Evolutionary conservation across 1,140 invertebrate species (phyloP), one percentile per base, ranked within the genome.

Genomic region (Drosophila athabasca): DNA sequence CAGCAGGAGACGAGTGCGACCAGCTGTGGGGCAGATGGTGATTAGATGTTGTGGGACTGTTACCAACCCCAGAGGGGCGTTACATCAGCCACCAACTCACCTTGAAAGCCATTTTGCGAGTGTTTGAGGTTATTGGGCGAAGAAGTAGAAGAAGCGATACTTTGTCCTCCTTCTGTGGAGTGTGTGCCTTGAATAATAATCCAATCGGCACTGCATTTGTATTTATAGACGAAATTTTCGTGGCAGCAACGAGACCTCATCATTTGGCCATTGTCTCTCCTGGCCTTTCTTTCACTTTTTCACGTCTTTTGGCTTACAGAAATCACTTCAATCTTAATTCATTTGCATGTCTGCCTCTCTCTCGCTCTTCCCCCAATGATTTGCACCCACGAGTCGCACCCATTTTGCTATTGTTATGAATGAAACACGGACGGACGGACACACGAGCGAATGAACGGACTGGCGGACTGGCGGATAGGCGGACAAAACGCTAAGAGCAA

Each of bases 151-250:
- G 48, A 50, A 66, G 52, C 57, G 61, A 79, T 43, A 61, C 72
- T 75, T 57, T 82, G 79, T 90, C 78, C 90, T 90, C 79, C 79
- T 85, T 76, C 74, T 76, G 41, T 64, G 65, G 78, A 75, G 76
- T 72, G 51, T 53, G 90, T 79, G 85, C 45, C 75, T 68, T 90
- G 90, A 91, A 91, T 91, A 81, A 80, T 91, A 91, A 91, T 91
- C 52, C 26, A 75, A 19, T 43, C 11, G 31, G 50, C 45, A 51
- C 46, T 82, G 82, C 79, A 75, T 90, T 84, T 76, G 90, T 87
- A 90, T 91, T 90, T 91, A 91, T 91, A 91, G 77, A 73, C 62
- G 76, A 70, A 82, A 59, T 81, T 69, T 73, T 58, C 46, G 66
- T 70, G 15, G 29, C n/a, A 52, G 46, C 52, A 35, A 46, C 35